Conservation (phyloP, 2,888 invertebrate species). For the Lamellibrachia satsuma region DNA sequence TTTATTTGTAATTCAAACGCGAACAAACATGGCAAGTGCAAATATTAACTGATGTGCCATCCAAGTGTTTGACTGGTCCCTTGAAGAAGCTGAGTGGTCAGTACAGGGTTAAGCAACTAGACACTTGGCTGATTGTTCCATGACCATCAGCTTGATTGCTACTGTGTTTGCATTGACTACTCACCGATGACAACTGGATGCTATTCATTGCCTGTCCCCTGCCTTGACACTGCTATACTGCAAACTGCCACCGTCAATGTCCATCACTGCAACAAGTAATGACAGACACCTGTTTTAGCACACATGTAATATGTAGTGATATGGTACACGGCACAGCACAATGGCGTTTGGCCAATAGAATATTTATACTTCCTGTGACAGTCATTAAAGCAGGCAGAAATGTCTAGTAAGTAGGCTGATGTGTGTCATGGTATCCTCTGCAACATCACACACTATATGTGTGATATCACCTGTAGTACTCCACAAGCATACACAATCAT, state of each 20-base stretch:
- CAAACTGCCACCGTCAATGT: not conserved
- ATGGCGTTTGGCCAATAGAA: not conserved
- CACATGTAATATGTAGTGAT: not conserved
- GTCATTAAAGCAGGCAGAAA: not conserved
- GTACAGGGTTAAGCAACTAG: no score
- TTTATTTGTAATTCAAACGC: not conserved
- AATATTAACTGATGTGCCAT: no score
- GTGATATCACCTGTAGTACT: no score
- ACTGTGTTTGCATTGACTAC: not conserved
- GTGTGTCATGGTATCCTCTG: no score
- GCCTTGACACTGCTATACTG: not conserved
- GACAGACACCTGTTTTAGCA: not conserved
- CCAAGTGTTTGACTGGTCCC: no score
- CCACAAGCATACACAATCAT: no score
- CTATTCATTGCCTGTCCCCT: not conserved
- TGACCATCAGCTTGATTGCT: no score
- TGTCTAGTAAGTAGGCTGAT: not conserved
- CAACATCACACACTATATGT: no score
- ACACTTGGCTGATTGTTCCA: no score
- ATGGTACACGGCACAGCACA: not conserved
- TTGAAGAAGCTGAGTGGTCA: no score
- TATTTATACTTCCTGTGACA: not conserved
- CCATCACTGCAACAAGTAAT: slow-evolving; percentile 9
- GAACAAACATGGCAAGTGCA: no score
- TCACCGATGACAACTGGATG: not conserved